phyloP scores from a whole-genome alignment of 37 sponge, comb jelly and placozoan genomes.

The Petrosia ficiformis region DNA sequence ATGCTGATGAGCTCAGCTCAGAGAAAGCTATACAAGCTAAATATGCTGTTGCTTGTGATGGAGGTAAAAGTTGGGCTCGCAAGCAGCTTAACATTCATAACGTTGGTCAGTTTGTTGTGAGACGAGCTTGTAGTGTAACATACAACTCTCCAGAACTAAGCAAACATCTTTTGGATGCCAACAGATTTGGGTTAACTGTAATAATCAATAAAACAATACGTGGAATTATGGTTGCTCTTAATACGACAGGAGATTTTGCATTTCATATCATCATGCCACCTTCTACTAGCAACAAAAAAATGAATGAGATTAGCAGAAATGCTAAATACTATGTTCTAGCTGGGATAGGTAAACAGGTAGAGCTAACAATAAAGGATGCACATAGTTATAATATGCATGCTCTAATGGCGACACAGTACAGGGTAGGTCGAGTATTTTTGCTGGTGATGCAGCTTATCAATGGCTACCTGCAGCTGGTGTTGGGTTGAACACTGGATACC shows the following conservation, averaged over 20 bases:
- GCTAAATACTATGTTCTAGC: neutral
- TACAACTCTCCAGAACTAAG: slow-evolving; percentile 48
- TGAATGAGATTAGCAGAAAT: slow-evolving; percentile 21
- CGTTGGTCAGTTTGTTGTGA: slow-evolving; percentile 56
- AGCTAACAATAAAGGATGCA: slow-evolving; percentile 25
- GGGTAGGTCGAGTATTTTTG: slow-evolving; percentile 63
- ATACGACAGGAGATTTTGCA: slow-evolving; percentile 26
- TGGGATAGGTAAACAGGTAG: slow-evolving; percentile 12
- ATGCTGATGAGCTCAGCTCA: neutral
- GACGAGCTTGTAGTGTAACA: slow-evolving; percentile 51
- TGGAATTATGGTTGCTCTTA: slow-evolving; percentile 24
- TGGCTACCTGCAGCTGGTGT: slow-evolving; percentile 83
- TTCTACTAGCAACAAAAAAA: slow-evolving; percentile 13
- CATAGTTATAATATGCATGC: slow-evolving; percentile 63
- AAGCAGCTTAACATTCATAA: slow-evolving; percentile 51
- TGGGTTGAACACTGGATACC: slow-evolving; percentile 77
- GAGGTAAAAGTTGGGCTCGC: slow-evolving; percentile 55
- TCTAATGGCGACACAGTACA: slow-evolving; percentile 52
- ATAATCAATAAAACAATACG: neutral
- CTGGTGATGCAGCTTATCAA: slow-evolving; percentile 79
- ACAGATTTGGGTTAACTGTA: slow-evolving; percentile 14
- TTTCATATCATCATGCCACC: slow-evolving; percentile 25
- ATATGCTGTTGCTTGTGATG: slow-evolving; percentile 68
- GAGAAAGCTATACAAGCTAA: slow-evolving; percentile 40
- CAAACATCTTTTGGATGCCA: neutral